Conservation (phyloP, 2,888 invertebrate genomes). For the Synergus laeviventris region DNA sequence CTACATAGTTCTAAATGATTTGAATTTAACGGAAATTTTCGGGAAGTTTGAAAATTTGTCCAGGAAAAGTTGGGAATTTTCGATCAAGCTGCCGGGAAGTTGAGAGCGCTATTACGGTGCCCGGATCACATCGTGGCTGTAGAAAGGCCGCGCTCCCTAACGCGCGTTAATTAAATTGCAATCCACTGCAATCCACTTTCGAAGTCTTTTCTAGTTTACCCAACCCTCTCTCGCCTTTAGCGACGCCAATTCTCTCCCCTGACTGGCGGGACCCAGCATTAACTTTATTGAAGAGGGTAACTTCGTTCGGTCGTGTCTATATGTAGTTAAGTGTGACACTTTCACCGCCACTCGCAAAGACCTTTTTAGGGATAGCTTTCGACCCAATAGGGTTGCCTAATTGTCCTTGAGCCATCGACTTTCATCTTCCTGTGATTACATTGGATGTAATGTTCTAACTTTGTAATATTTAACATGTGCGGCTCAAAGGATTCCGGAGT, state of each 20-base stretch:
- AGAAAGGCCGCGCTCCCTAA: conserved; percentile 47
- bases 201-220: conserved; percentile 35
- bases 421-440: conserved; percentile 29
- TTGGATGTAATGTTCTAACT: not conserved
- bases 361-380: conserved; percentile 27
- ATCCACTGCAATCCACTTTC: conserved; percentile 46
- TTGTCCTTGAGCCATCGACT: conserved; percentile 38
- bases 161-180: conserved; percentile 56
- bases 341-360: conserved; percentile 21
- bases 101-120: too few relatives aligned
- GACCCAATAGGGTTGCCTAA: conserved; percentile 36
- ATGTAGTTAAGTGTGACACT: conserved; percentile 28
- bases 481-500: too few relatives aligned
- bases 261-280: conserved; percentile 49
- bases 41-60: too few relatives aligned
- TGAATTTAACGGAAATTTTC: too few relatives aligned
- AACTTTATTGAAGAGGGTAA: conserved; percentile 59
- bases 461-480: not conserved
- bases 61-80: too few relatives aligned
- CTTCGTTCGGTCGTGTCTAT: conserved; percentile 49
- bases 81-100: too few relatives aligned
- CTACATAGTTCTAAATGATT: too few relatives aligned
- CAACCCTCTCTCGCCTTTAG: conserved; percentile 21
- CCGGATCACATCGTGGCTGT: not conserved
- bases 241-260: conserved; percentile 32